phyloP scores from a whole-genome alignment of 1,140 invertebrate species.

The Microplitis demolitor region DNA sequence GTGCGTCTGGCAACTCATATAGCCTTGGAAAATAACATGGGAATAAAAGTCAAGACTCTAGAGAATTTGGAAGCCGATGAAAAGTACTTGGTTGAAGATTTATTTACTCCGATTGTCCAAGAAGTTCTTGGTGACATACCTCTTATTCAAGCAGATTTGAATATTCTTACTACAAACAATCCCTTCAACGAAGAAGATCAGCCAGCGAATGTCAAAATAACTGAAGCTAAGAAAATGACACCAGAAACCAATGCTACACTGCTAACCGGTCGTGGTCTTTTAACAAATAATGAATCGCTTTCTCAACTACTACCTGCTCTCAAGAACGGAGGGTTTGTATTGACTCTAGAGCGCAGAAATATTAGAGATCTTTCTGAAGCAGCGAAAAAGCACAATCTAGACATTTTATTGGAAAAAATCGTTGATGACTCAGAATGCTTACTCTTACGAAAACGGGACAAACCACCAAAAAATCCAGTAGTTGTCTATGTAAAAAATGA shows the following conservation, averaged over 20 bases:
- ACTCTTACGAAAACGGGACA: slow-evolving; percentile 45
- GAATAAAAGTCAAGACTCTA: slow-evolving; percentile 73
- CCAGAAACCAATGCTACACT: slow-evolving; percentile 65
- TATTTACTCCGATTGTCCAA: slow-evolving; percentile 62
- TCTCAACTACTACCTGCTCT: slow-evolving; percentile 43
- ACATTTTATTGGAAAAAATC: slow-evolving; percentile 47
- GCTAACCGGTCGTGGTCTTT: slow-evolving; percentile 55
- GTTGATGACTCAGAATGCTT: slow-evolving; percentile 42
- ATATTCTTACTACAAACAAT: slow-evolving; percentile 45
- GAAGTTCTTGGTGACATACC: slow-evolving; percentile 68
- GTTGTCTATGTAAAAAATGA: slow-evolving; percentile 47
- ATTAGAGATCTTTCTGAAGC: slow-evolving; percentile 30
- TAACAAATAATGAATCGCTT: slow-evolving; percentile 34
- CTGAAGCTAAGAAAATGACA: slow-evolving; percentile 66
- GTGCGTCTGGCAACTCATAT: slow-evolving; percentile 71
- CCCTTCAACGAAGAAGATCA: slow-evolving; percentile 61
- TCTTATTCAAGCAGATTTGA: slow-evolving; percentile 67
- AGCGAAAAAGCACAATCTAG: slow-evolving; percentile 35
- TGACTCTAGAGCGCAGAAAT: slow-evolving; percentile 53
- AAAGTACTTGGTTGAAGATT: slow-evolving; percentile 51
- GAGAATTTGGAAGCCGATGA: slow-evolving; percentile 68
- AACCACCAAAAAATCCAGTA: slow-evolving; percentile 37
- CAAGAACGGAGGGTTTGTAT: slow-evolving; percentile 58
- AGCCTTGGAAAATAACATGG: slow-evolving; percentile 76
- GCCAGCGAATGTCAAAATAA: slow-evolving; percentile 59